Evolutionary conservation across 2,888 invertebrate species (phyloP).

Genomic region (Lochmaea capreae): DNA sequence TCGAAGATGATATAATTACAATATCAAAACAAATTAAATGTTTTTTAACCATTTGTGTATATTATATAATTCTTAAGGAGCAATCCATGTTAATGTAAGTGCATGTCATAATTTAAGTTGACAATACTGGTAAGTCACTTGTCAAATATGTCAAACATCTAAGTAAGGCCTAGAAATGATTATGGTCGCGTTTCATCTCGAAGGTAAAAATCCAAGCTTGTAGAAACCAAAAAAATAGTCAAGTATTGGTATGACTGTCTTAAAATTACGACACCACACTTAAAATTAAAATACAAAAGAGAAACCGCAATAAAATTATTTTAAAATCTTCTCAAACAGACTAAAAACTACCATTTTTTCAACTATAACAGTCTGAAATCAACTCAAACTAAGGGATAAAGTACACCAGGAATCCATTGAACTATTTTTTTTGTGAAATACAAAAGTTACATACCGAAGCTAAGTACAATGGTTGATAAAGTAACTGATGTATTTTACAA

Average conservation of each 20-base stretch:
- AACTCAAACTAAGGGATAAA: not conserved
- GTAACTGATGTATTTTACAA: not conserved
- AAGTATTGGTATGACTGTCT: not conserved
- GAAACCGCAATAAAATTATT: not conserved
- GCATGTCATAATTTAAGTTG: constrained; percentile 1
- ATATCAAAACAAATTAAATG: too few relatives aligned
- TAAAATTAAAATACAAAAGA: not conserved
- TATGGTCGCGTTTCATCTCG: too few relatives aligned
- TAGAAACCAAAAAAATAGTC: too few relatives aligned
- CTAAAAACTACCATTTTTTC: constrained; percentile 2
- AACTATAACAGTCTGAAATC: not conserved
- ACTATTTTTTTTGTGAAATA: not conserved
- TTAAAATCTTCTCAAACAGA: not conserved
- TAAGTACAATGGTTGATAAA: too few relatives aligned
- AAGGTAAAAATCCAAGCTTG: too few relatives aligned
- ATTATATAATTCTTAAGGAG: not conserved
- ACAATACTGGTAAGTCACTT: not conserved
- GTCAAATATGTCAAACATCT: not conserved
- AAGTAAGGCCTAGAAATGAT: too few relatives aligned
- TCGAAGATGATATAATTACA: too few relatives aligned
- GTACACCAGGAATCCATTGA: not conserved
- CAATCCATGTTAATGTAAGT: not conserved
- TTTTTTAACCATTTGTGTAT: not conserved
- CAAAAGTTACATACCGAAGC: too few relatives aligned
- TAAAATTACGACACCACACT: not conserved